Conservation (phyloP, 1,140 invertebrate species). For the Lethrus apterus region DNA sequence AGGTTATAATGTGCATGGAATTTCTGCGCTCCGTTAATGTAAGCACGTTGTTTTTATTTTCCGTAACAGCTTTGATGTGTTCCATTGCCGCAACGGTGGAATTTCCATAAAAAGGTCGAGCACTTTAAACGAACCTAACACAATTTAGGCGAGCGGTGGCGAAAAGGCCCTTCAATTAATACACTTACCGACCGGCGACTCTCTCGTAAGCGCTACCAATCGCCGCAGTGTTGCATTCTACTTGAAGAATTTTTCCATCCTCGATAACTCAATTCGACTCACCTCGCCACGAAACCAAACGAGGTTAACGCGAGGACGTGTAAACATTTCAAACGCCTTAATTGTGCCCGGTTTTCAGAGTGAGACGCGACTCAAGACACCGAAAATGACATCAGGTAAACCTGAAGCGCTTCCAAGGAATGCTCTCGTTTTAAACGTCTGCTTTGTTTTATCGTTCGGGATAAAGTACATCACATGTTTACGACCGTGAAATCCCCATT, state of each 20-base stretch:
- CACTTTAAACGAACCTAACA: conserved; percentile 2
- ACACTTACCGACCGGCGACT: conserved; percentile 21
- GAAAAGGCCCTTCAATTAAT: conserved; percentile 21
- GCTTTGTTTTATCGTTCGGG: neutral
- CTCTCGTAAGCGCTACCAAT: conserved; percentile 21
- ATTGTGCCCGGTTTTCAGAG: conserved; percentile 20
- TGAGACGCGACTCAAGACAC: neutral
- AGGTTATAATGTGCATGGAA: conserved; percentile 13
- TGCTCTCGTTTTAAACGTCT: neutral
- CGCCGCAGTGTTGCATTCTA: conserved; percentile 19
- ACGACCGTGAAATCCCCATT: too few relatives aligned
- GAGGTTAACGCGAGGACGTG: conserved; percentile 23
- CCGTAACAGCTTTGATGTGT: conserved; percentile 12
- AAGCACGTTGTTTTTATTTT: conserved; percentile 2
- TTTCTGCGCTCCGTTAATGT: conserved; percentile 14
- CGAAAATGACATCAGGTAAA: neutral
- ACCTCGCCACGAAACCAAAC: conserved; percentile 25
- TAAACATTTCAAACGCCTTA: conserved; percentile 28
- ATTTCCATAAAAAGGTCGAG: conserved; percentile 18
- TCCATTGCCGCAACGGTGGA: conserved; percentile 12
- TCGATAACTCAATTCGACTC: conserved; percentile 19
- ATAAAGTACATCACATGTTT: too few relatives aligned
- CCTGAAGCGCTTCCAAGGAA: neutral
- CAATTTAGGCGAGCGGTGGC: neutral
- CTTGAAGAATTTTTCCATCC: conserved; percentile 24